phyloP scores from a whole-genome alignment of 2,797 vertebrate genomes.

The Scolopax rusticola region DNA sequence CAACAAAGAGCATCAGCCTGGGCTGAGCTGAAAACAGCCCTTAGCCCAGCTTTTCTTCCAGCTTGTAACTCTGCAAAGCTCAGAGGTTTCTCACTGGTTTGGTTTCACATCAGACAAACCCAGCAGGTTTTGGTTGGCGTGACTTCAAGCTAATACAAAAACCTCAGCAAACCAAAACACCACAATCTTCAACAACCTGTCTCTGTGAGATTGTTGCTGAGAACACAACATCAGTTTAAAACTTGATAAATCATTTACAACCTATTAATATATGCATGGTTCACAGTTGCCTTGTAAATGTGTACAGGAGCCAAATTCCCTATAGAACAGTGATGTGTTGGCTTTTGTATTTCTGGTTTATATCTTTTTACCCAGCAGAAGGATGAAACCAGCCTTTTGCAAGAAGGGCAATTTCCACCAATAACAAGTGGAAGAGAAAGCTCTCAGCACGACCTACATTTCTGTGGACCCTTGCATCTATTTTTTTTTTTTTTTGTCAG shows the following conservation, averaged over 20 bases:
- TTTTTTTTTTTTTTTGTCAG: not conserved
- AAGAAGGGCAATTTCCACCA: not conserved
- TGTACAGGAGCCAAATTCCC: conserved; percentile 45
- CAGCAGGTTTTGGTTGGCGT: not conserved
- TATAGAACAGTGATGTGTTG: not conserved
- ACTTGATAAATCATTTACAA: conserved; percentile 33
- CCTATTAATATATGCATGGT: conserved; percentile 29
- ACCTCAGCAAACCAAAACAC: not conserved
- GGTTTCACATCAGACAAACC: not conserved
- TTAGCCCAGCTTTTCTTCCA: not conserved
- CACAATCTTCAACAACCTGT: not conserved
- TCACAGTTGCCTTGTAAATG: conserved; percentile 36
- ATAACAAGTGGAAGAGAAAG: not conserved
- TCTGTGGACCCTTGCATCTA: not conserved
- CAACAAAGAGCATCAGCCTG: not conserved
- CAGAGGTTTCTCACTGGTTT: not conserved
- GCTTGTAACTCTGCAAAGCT: not conserved
- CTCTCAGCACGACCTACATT: not conserved
- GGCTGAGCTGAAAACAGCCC: not conserved
- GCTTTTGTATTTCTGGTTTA: conserved; percentile 13
- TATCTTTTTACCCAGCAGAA: not conserved
- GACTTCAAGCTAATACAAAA: not conserved
- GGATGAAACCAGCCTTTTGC: not conserved
- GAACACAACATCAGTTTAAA: conserved; percentile 12
- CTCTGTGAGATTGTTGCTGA: conserved; percentile 43